Evolutionary conservation across 2,888 invertebrate species (phyloP).

Genomic region (Phania funesta): DNA sequence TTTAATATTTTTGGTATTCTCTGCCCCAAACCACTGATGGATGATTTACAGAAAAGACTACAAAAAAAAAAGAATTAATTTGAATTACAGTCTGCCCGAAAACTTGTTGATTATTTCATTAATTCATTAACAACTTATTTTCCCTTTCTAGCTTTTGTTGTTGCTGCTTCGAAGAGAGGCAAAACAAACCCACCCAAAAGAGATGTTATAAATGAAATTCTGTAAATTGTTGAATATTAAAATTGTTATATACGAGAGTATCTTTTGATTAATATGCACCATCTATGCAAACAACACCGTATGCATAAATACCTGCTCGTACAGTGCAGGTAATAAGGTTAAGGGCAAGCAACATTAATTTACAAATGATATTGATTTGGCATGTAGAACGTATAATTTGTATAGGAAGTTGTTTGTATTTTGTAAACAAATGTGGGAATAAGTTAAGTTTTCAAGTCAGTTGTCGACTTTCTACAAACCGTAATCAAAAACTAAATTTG

Average conservation of each 20-base stretch:
- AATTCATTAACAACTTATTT: slow-evolving; percentile 75
- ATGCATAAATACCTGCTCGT: not conserved
- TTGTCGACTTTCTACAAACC: too few species aligned
- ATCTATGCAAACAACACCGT: slow-evolving; percentile 10
- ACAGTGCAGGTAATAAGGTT: not conserved
- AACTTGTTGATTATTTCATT: slow-evolving; percentile 73
- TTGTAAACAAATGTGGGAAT: too few species aligned
- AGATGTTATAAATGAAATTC: slow-evolving; percentile 35
- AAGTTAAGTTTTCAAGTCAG: too few species aligned
- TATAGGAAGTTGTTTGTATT: too few species aligned
- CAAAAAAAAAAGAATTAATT: slow-evolving; percentile 19
- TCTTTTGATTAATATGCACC: slow-evolving; percentile 25
- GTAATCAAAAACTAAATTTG: too few species aligned
- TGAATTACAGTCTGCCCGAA: slow-evolving; percentile 63
- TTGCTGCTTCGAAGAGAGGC: not conserved
- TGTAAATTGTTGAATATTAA: not conserved
- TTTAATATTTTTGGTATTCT: not conserved
- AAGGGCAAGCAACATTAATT: not conserved
- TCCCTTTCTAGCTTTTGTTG: not conserved
- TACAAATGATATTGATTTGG: too few species aligned
- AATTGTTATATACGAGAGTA: not conserved
- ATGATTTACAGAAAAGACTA: slow-evolving; percentile 49
- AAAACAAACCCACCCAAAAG: too few species aligned
- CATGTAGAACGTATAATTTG: too few species aligned
- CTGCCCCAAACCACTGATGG: slow-evolving; percentile 60